Evolutionary conservation across 2,113 vertebrate species (phyloP), one percentile per base, ranked within the genome.

Genomic region (Oreotrochilus melanogaster): DNA sequence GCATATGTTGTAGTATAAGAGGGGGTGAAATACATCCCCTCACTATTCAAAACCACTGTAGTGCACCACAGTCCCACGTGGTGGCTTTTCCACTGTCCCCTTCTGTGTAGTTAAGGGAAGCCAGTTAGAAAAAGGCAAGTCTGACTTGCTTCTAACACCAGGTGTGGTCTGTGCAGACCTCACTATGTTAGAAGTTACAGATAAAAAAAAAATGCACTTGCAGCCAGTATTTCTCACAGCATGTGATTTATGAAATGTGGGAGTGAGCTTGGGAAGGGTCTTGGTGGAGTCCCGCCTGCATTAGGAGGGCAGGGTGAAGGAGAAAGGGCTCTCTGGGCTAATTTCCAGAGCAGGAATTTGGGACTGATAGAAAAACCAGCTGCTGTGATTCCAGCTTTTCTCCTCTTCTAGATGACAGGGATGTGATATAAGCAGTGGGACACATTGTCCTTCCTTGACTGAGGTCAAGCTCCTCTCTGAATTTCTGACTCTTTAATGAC

Each of bases 391-490:
- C 33, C 82, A 90, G 89, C 48, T 65, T 85, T 85, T 91, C 69
- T 89, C 54, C 69, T 89, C 54, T 70, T 83, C 62, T 39, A 73
- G 33, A 54, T 33, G 31, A 62, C 37, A 53, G 45, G 9, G 0
- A 7, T 61, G 74, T 37, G 43, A 18, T 50, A 28, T 21, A 54
- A 96, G 81, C 81, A 89, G 45, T n/a, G 48, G 88, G 82, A 90
- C 37, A n/a, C n/a, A 23, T 90, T 64, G 89, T 92, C 85, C 88
- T 95, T 94, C 81, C 75, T 83, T 88, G 82, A 86, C 18, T 92
- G 54, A 67, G 88, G 90, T 93, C 62, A 96, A 73, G n/a, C 27
- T 82, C 42, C 47, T 73, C 57, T 82, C 62, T 70, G 58, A 83
- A 58, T 91, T 90, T 65, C 62, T 71, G 57, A 10, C n/a, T 64